phyloP scores from a whole-genome alignment of 2,113 vertebrate species.

The Rhabdomys dilectus region DNA sequence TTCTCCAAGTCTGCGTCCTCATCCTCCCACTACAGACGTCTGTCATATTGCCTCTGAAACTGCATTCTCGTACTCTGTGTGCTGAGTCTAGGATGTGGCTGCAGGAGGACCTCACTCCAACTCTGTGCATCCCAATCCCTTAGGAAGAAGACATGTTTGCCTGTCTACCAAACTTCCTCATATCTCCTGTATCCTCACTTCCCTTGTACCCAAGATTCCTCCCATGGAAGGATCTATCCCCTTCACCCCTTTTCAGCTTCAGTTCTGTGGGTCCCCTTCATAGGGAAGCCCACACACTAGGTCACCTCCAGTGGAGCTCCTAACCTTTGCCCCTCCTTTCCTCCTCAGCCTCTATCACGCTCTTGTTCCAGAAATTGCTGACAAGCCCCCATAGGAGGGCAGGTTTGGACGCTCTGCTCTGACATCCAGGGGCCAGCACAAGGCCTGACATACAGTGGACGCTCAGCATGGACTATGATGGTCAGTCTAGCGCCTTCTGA shows the following conservation, averaged over 20 bases:
- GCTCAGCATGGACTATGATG: no score
- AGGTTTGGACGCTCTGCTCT: background rate
- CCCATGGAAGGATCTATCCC: background rate
- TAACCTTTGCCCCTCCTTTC: background rate
- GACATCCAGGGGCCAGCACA: background rate
- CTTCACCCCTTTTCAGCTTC: background rate
- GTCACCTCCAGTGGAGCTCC: background rate
- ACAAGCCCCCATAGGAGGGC: background rate
- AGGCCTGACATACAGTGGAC: background rate
- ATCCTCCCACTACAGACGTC: no score
- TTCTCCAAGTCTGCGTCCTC: background rate
- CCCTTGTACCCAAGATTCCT: background rate
- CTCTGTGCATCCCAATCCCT: background rate
- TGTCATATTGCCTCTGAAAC: background rate
- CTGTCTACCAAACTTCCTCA: background rate
- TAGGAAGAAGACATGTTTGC: background rate
- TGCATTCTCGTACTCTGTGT: background rate
- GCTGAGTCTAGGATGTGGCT: background rate
- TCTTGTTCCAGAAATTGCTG: background rate
- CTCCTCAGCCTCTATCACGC: background rate
- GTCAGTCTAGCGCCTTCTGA: background rate
- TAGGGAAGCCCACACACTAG: background rate
- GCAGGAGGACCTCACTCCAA: background rate
- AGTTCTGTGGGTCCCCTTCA: background rate
- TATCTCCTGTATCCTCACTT: background rate